phyloP scores from a whole-genome alignment of 2,797 vertebrate genomes.

The Esox masquinongy region DNA sequence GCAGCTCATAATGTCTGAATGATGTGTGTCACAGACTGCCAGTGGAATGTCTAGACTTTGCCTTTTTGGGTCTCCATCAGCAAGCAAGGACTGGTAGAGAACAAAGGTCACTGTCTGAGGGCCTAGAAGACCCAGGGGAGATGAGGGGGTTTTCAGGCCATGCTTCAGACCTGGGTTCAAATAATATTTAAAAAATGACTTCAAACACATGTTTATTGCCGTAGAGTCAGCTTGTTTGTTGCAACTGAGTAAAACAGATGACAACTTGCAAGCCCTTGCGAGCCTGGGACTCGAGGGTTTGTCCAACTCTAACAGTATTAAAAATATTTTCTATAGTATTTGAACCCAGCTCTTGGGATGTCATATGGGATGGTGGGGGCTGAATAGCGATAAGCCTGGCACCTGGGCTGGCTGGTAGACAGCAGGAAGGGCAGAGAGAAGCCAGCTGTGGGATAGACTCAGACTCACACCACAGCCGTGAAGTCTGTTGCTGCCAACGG shows the following conservation, averaged over 20 bases:
- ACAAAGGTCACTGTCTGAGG: constrained; percentile 35
- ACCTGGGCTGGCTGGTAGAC: not conserved
- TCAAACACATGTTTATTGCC: not conserved
- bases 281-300: not conserved
- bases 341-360: not conserved
- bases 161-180: not conserved
- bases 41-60: constrained; percentile 32
- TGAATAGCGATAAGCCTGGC: not conserved
- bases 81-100: constrained; percentile 38
- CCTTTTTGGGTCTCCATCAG: constrained; percentile 12
- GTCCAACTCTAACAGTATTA: not conserved
- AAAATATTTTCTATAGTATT: not conserved
- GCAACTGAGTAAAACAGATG: not conserved
- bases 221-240: not conserved
- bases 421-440: constrained; percentile 1
- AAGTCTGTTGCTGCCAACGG: constrained; percentile 37
- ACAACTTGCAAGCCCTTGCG: not conserved
- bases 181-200: not conserved
- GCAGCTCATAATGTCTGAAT: not conserved
- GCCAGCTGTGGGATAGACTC: not conserved
- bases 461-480: constrained; percentile 39
- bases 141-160: constrained; percentile 9
- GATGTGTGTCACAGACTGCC: constrained; percentile 1
- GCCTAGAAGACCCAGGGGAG: constrained; percentile 28
- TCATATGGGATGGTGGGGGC: too few relatives aligned